Base-by-base conservation (phyloP, 2,888 invertebrate species). In the Mythimna impura region DNA sequence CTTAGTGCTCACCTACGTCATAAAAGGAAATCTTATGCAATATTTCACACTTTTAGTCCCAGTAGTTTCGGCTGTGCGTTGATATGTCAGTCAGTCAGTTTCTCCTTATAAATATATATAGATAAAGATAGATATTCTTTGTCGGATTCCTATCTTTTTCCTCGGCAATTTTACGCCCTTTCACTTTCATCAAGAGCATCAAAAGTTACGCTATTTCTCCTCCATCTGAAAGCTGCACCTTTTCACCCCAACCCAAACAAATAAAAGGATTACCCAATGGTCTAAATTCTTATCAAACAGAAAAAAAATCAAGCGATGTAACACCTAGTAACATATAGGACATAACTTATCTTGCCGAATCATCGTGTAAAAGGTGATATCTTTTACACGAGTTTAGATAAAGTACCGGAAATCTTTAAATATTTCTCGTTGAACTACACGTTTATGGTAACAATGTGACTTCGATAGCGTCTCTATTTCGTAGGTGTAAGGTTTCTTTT, bases 321-420 rank as follows among this genome's bases (percentile, higher is more conserved):
- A 73, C n/a, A 64, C 36, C 47, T 54, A 30, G 36, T 77, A 57
- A 64, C 30, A 43, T 47, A 30, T 30, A 47, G 47, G 17, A 65
- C 47, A 9, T 22, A 30, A 71, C 40, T 55, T 72, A 81, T 80
- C 68, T 65, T 60, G 66, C 25, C 30, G 17, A 55, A 69, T 61
- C 54, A 43, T 54, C 10, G 40, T 60, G 10, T 40, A 14, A 77
- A 54, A 66, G 50, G 47, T 20, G 47, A 72, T 81, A 78, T 67
- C 63, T 57, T 61, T 40, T 47, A 20, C 47, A 20, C 47, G 47
- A 8, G 64, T 75, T 61, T 65, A 73, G 73, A 78, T 82, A 81
- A 75, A 60, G 40, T 40, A 67, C 68, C 58, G 66, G 70, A 80
- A 75, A 82, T 63, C 62, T 67, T 70, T 36, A 52, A 73, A 72